These are phyloP conservation scores for Pristionchus mayeri DNA, from an alignment of 2,888 invertebrate genomes.

Conservation along the genomic window DNA sequence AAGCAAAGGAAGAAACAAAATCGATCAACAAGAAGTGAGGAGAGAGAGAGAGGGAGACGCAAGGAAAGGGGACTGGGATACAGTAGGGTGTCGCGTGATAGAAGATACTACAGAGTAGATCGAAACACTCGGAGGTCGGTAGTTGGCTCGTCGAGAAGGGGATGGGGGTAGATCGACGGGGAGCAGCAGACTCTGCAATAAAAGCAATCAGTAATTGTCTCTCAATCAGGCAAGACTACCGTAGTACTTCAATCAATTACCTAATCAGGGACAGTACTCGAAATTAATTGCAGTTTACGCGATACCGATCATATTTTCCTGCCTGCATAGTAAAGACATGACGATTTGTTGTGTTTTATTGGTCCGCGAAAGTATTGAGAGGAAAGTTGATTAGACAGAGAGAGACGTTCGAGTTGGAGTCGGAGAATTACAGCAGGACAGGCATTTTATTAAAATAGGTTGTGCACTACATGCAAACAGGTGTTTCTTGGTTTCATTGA, in stretches of 20 bases:
- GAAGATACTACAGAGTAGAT: background rate
- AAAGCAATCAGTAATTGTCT: background rate
- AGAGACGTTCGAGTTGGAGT: background rate
- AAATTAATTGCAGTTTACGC: slow-evolving; percentile 24
- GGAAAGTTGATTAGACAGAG: no score
- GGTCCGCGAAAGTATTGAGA: background rate
- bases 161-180: no score
- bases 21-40: background rate
- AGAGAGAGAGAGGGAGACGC: background rate
- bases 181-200: background rate
- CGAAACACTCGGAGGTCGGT: no score
- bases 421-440: no score
- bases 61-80: background rate
- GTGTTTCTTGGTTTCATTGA: background rate
- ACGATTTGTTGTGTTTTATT: no score
- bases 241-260: background rate
- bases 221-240: no score
- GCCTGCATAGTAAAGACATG: background rate
- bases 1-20: background rate
- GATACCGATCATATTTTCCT: slow-evolving; percentile 20
- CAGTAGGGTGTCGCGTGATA: background rate
- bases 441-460: no score
- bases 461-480: background rate
- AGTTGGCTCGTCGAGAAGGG: no score
- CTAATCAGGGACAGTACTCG: background rate